These are phyloP conservation scores for Halichoeres trimaculatus DNA, from an alignment of 2,113 vertebrate genomes.

Conservation along the genomic window DNA sequence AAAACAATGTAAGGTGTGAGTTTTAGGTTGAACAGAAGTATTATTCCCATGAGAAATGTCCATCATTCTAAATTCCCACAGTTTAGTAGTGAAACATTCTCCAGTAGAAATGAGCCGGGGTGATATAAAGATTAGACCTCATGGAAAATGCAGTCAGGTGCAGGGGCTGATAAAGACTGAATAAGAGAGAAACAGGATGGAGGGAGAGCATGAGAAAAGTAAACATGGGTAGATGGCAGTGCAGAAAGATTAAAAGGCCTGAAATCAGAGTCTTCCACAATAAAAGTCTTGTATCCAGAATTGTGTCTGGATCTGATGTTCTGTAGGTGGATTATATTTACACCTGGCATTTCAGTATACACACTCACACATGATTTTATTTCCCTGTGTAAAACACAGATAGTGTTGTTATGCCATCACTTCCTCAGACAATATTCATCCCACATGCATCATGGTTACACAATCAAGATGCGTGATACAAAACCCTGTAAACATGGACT, in stretches of 20 bases:
- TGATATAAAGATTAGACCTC: too few species aligned
- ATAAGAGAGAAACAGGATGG: background rate
- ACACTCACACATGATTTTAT: conserved; percentile 31
- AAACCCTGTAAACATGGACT: conserved; percentile 9
- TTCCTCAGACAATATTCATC: conserved; percentile 21
- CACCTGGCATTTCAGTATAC: conserved; percentile 1
- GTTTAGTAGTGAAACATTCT: too few species aligned
- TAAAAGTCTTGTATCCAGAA: conserved; percentile 14
- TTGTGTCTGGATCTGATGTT: conserved; percentile 43
- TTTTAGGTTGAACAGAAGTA: too few species aligned
- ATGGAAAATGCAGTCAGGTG: too few species aligned
- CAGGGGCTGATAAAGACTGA: too few species aligned
- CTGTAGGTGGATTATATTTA: conserved; percentile 30
- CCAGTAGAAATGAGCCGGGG: too few species aligned
- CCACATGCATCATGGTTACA: conserved; percentile 4
- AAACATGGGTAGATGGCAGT: background rate
- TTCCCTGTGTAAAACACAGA: conserved; percentile 26
- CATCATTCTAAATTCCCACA: too few species aligned
- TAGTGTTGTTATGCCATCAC: conserved; percentile 16
- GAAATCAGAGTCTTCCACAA: background rate
- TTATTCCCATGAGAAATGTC: too few species aligned
- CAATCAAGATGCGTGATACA: background rate
- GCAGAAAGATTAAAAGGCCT: background rate
- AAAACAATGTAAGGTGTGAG: too few species aligned
- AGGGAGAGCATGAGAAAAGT: background rate